Conservation (phyloP, 2,888 invertebrate species). For the Coremacera marginata region DNA sequence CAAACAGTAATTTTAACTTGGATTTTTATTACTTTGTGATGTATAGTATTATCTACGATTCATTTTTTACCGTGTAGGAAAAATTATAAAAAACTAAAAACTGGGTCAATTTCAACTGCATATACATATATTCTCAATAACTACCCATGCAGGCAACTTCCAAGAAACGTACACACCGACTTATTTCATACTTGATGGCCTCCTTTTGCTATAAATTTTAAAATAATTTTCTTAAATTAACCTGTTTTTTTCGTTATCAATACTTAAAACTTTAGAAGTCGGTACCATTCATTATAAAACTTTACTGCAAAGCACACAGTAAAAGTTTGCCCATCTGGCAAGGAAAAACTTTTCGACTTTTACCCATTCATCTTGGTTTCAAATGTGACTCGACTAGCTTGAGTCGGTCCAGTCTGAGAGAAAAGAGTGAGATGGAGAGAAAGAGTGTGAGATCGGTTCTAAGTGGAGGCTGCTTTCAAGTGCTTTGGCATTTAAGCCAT, state of each 20-base stretch:
- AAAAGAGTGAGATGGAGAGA: not conserved
- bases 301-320: not conserved
- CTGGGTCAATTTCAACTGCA: no score
- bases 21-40: no score
- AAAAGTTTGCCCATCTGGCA: slow-evolving; percentile 22
- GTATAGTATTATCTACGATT: no score
- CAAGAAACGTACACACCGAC: not conserved
- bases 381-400: slow-evolving; percentile 35
- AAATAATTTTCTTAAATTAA: slow-evolving; percentile 5
- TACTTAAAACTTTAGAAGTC: slow-evolving; percentile 9
- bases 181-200: no score
- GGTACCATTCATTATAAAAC: slow-evolving; percentile 24
- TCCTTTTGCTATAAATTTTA: slow-evolving; percentile 6
- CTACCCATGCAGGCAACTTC: no score
- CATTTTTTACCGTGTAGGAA: no score
- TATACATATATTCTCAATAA: no score
- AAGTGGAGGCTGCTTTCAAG: not conserved
- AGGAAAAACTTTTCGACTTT: slow-evolving; percentile 31
- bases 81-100: no score
- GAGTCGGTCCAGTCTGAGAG: not conserved
- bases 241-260: slow-evolving; percentile 1
- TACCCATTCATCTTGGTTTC: slow-evolving; percentile 46
- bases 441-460: not conserved
- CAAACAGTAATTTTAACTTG: no score
- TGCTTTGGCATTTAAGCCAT: slow-evolving; percentile 42